These are phyloP conservation scores for Coracias cyanogaster DNA, from an alignment of 2,797 vertebrate species.

Conservation along the genomic window DNA sequence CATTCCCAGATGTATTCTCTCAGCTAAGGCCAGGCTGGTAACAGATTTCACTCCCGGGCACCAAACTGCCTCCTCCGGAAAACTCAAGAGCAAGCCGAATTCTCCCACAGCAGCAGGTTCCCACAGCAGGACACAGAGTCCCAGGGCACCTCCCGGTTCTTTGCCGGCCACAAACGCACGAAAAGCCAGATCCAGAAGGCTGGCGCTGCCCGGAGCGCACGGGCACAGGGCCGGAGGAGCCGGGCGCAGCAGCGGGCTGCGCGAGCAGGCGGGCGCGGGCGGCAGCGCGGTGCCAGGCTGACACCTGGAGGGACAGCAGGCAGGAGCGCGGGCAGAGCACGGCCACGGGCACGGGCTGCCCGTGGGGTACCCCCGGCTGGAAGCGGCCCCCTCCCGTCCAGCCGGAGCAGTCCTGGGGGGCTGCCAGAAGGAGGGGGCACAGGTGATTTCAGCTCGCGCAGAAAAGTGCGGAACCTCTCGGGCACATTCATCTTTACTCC, in stretches of 20 bases:
- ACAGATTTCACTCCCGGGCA: background rate
- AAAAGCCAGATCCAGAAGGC: background rate
- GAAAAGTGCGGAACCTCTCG: background rate
- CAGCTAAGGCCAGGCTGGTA: background rate
- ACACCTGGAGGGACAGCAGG: too few relatives aligned
- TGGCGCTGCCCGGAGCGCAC: too few relatives aligned
- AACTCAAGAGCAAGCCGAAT: background rate
- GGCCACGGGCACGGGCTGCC: too few relatives aligned
- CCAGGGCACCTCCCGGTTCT: background rate
- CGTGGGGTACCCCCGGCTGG: too few relatives aligned
- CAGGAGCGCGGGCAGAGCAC: too few relatives aligned
- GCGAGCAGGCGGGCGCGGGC: too few relatives aligned
- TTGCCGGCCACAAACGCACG: rapidly evolving
- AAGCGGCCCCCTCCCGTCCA: background rate
- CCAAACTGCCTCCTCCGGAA: background rate
- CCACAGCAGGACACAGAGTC: background rate
- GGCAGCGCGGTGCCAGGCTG: too few relatives aligned
- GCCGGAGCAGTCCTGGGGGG: too few relatives aligned
- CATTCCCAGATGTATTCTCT: background rate
- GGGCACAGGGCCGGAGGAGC: too few relatives aligned
- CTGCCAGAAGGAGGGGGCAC: background rate
- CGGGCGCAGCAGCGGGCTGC: too few relatives aligned
- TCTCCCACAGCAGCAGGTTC: background rate
- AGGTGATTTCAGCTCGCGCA: background rate
- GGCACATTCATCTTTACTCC: background rate